Percentiles rank a stretch among this genome's conserved stretches.
phyloP scores from a whole-genome alignment of 2,113 vertebrate species.

The Paracanthobrama guichenoti region DNA sequence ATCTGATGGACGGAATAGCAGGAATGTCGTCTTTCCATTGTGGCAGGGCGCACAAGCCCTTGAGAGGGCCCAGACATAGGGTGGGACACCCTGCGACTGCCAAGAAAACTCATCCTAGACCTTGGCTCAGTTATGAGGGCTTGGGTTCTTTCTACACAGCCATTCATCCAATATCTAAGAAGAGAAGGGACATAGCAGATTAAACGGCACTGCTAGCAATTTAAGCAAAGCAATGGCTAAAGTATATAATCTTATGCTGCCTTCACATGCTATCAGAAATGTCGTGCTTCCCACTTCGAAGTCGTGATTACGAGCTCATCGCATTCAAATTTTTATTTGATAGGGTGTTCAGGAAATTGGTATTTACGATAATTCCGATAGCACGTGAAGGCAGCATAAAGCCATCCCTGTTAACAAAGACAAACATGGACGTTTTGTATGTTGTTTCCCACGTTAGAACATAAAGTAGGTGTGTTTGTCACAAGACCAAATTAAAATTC shows the following conservation, averaged over 20 bases:
- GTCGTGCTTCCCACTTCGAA: too few species aligned
- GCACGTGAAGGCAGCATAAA: not conserved
- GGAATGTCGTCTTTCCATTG: slow-evolving; percentile 27
- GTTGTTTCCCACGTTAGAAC: too few species aligned
- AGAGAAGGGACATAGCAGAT: not conserved
- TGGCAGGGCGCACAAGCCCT: slow-evolving; percentile 5
- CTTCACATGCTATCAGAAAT: too few species aligned
- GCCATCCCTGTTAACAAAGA: not conserved
- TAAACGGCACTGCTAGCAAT: not conserved
- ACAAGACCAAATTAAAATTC: not conserved
- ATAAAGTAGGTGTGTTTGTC: too few species aligned
- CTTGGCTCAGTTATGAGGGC: slow-evolving; percentile 53
- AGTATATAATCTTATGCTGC: not conserved
- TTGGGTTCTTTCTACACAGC: slow-evolving; percentile 41
- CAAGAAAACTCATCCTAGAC: slow-evolving; percentile 20
- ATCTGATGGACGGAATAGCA: slow-evolving; percentile 33
- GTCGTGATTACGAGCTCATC: too few species aligned
- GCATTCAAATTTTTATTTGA: too few species aligned
- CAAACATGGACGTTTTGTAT: not conserved
- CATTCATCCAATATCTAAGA: slow-evolving; percentile 51
- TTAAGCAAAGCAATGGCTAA: not conserved
- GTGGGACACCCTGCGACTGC: slow-evolving; percentile 49
- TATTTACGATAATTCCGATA: too few species aligned
- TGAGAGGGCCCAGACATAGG: slow-evolving; percentile 42
- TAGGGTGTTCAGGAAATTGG: too few species aligned